Percentiles rank a stretch among this genome's conserved stretches.
Evolutionary conservation across 2,797 vertebrate genomes (phyloP).

Genomic region (Streptopelia turtur): DNA sequence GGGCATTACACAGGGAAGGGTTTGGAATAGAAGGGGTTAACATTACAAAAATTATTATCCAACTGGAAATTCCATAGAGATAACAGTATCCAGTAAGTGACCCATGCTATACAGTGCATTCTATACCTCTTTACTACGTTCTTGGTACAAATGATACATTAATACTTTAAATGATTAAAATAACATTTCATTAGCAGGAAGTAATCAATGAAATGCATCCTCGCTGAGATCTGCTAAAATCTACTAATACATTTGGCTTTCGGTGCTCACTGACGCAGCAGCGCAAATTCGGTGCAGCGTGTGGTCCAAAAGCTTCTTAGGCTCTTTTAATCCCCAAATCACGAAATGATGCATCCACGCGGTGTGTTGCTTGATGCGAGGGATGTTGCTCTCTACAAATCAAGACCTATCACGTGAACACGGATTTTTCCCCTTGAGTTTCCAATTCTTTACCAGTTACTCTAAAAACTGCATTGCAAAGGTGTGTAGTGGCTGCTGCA

Average conservation of each 20-base stretch:
- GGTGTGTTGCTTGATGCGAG: not conserved
- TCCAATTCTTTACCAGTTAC: not conserved
- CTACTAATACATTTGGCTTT: constrained; percentile 62
- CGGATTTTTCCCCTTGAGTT: constrained; percentile 4
- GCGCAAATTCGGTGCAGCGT: constrained; percentile 53
- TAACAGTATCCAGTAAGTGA: not conserved
- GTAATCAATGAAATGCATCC: constrained; percentile 76
- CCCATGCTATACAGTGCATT: fast-evolving
- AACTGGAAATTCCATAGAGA: not conserved
- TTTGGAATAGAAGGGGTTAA: not conserved
- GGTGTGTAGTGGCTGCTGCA: not conserved
- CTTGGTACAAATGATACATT: not conserved
- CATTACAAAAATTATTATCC: not conserved
- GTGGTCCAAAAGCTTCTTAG: constrained; percentile 65
- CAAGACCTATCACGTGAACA: not conserved
- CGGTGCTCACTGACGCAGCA: constrained; percentile 40
- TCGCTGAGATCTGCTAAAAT: constrained; percentile 56
- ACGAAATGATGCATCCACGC: constrained; percentile 32
- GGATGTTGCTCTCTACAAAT: not conserved
- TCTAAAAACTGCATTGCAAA: not conserved
- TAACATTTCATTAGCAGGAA: constrained; percentile 67
- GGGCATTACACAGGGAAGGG: not conserved
- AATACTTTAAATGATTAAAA: constrained; percentile 62
- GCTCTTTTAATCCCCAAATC: constrained; percentile 57
- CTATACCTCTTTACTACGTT: not conserved